Conservation (phyloP, 2,797 vertebrate species). For the Phoeniculus purpureus region DNA sequence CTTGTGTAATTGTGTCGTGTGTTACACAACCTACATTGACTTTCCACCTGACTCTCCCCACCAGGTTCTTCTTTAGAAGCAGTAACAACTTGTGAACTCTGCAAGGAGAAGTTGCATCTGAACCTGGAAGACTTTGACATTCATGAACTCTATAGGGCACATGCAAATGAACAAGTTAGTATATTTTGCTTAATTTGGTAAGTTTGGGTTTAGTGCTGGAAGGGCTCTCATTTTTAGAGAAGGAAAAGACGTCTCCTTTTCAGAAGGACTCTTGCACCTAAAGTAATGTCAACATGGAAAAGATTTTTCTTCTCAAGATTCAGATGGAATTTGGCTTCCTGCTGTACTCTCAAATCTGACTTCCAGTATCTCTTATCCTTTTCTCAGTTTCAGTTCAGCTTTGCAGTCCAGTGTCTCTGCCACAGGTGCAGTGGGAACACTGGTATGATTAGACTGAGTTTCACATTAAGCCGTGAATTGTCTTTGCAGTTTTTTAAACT, state of each 20-base stretch:
- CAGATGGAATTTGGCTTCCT: not conserved
- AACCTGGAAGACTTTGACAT: constrained; percentile 97
- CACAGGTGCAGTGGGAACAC: not conserved
- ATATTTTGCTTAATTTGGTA: constrained; percentile 81
- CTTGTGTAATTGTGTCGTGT: not conserved
- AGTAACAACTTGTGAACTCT: constrained; percentile 96
- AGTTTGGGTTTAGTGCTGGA: constrained; percentile 73
- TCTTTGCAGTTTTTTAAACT: not conserved
- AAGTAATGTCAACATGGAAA: not conserved
- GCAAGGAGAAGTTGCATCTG: constrained; percentile 94
- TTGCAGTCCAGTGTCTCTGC: not conserved
- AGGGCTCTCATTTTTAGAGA: constrained; percentile 24
- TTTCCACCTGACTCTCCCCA: not conserved
- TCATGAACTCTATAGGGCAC: constrained; percentile 94
- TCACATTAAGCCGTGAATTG: not conserved
- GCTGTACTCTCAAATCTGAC: not conserved
- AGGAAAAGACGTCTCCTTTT: not conserved
- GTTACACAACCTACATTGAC: not conserved
- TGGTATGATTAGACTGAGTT: not conserved
- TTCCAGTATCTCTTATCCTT: not conserved
- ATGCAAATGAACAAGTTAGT: constrained; percentile 90
- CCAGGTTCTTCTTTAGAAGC: constrained; percentile 91
- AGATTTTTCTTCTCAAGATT: not conserved
- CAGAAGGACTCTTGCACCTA: not conserved
- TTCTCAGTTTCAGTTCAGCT: not conserved